Evolutionary conservation across 2,888 invertebrate species (phyloP), one percentile per base, ranked within the genome.

Genomic region (Troides aeacus): DNA sequence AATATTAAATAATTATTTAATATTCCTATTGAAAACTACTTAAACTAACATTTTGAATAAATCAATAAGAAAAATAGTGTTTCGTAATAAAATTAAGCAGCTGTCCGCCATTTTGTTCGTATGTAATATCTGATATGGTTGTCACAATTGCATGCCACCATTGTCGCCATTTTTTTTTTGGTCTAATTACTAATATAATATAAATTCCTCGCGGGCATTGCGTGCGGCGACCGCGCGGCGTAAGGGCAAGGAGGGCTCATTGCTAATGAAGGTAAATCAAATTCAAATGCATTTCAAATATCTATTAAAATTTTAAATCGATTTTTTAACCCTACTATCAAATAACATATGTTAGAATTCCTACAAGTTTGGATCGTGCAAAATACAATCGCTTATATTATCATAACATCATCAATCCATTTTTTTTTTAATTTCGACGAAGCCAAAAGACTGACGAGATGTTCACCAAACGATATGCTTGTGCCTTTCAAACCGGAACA

Each of bases 161-260:
- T 39, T 39, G 53, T n/a, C 6, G 53, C 18, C 2, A n/a, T n/a
- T 53, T 53, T n/a, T 3, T 53, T 53, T 53, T 18, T 61, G 24
- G 30, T 53, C 17, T 8, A 76, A 77, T 79, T 81, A 88, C 84
- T 89, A 88, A 89, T 86, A 77, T 79, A 80, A 84, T 86, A 80
- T 88, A 84, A 83, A 83, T 86, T 88, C 82, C 79, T 84, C 86
- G 85, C 82, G 84, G 81, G 80, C 81, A 75, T 76, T 76, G 75
- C 82, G 79, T 82, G 83, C 81, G 85, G 81, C 84, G 81, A 76
- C 79, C 76, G 72, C 77, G 74, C 80, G 76, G 79, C 79, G 78
- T 78, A 84, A 91, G 89, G 90, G 78, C 88, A 84, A 80, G 91
- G 90, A 84, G 89, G 88, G 83, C 92, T 92, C 82, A 90, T 92